These are phyloP conservation scores for Carollia perspicillata DNA, from an alignment of 2,113 vertebrate genomes.

Conservation along the genomic window DNA sequence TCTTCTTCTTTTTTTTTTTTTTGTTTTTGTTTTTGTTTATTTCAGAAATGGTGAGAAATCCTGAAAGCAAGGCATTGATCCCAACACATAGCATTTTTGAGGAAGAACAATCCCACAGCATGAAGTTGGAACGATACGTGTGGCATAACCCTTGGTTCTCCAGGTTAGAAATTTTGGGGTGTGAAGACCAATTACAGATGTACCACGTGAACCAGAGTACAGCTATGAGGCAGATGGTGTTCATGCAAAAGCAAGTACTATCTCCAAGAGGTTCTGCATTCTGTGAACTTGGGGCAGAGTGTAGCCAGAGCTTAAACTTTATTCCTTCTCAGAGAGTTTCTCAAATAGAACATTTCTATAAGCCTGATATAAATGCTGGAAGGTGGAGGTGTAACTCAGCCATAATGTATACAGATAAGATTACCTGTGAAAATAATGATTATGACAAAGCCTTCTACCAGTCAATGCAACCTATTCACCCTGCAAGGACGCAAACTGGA, in stretches of 20 bases:
- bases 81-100: conserved; percentile 41
- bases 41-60: conserved; percentile 61
- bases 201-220: conserved; percentile 57
- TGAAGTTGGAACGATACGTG: conserved; percentile 61
- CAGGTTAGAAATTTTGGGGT: conserved; percentile 63
- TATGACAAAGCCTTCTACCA: conserved; percentile 41
- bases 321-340: conserved; percentile 61
- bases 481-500: conserved; percentile 8
- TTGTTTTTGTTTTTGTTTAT: no score
- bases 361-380: conserved; percentile 36
- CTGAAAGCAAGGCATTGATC: conserved; percentile 53
- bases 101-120: conserved; percentile 26
- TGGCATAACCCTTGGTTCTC: conserved; percentile 67
- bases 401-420: conserved; percentile 63
- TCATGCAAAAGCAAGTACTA: conserved; percentile 66
- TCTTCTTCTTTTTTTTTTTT: conserved; percentile 3
- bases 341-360: conserved; percentile 58
- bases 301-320: conserved; percentile 51
- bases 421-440: conserved; percentile 38
- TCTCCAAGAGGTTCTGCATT: conserved; percentile 58
- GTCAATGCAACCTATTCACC: conserved; percentile 8
- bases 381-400: conserved; percentile 64
- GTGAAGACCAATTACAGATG: conserved; percentile 62
- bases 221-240: conserved; percentile 65
- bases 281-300: conserved; percentile 44